phyloP scores from a whole-genome alignment of 1,140 invertebrate species.

The Helicoverpa zea region DNA sequence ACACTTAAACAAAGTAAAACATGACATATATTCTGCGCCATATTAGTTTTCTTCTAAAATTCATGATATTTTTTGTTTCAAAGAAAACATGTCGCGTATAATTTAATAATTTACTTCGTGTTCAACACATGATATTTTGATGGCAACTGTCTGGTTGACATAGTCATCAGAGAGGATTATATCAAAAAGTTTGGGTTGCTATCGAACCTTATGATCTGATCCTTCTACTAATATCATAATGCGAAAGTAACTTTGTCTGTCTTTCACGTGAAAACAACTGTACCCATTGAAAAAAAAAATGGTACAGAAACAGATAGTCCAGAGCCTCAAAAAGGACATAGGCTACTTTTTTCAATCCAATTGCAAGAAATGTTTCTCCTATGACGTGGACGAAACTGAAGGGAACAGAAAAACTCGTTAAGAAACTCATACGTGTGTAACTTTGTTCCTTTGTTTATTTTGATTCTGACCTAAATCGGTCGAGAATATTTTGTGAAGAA shows the following conservation, averaged over 20 bases:
- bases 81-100: constrained; percentile 28
- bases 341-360: no score
- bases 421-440: no score
- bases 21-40: constrained; percentile 55
- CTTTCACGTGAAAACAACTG: no score
- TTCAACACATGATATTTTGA: constrained; percentile 32
- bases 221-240: not conserved
- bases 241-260: not conserved
- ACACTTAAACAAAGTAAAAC: constrained; percentile 53
- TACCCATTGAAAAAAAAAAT: no score
- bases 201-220: not conserved
- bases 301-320: no score
- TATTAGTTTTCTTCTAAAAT: constrained; percentile 34
- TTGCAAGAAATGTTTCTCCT: no score
- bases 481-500: no score
- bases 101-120: constrained; percentile 15
- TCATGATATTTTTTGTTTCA: constrained; percentile 53
- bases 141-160: constrained; percentile 21
- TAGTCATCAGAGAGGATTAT: not conserved
- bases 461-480: no score
- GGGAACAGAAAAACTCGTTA: no score
- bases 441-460: no score
- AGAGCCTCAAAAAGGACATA: no score
- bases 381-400: no score
- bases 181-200: not conserved